Evolutionary conservation across 1,140 invertebrate species (phyloP), one percentile per base, ranked within the genome.

Genomic region (Trichogramma pretiosum): DNA sequence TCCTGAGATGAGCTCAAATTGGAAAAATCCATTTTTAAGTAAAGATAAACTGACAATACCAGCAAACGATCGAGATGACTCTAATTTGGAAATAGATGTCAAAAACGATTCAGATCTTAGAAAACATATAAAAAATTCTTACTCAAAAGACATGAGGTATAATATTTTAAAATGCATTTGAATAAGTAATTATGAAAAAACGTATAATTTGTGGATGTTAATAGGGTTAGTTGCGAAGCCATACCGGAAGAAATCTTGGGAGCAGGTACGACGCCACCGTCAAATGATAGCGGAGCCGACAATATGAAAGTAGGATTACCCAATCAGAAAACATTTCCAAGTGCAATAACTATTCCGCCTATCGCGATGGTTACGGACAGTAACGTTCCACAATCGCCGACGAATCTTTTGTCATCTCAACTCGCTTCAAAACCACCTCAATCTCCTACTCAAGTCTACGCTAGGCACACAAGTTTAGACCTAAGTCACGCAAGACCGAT

Each of bases 1-100:
- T 63, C 88, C 89, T 3, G 88, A 92, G 74, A 91, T 93, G 87
- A 85, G 82, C 53, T 83, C 85, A 5, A 86, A 80, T 57, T 89
- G 84, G 85, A 86, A 87, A 62, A 81, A 83, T 70, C 77, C 82
- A 16, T 80, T 80, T 52, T 56, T 77, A 19, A 70, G 68, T 54
- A 72, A 74, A 62, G 72, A 73, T 23, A 67, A 68, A 49, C 38
- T 69, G 32, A 64, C 56, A 36, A 47, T 65, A n/a, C 62, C 62
- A 45, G 64, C 64, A 56, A 32, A 38, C 10, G 64, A 67, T 11
- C 39, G 58, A 16, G 65, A 69, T 44, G 45, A 62, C 16, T 33
- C 39, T n/a, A 60, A 58, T 22, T 13, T 46, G 33, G 70, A 74
- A 41, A 40, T 65, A 18, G 72, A 71, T 23, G 48, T 56, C 14